phyloP scores from a whole-genome alignment of 1,140 invertebrate genomes.

The Hydropsyche tenuis region DNA sequence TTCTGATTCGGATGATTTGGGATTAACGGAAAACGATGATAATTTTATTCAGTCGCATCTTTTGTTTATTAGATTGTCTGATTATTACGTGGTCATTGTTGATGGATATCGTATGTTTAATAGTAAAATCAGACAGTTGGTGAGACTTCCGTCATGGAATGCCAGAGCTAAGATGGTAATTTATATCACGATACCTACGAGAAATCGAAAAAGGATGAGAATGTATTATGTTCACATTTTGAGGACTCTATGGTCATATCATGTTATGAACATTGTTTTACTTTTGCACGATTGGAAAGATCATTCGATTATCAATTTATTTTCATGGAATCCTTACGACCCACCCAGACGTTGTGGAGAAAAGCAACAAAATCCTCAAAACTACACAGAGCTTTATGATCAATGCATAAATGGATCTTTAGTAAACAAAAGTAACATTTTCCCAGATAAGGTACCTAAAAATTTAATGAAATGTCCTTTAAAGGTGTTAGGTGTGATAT shows the following conservation, averaged over 20 bases:
- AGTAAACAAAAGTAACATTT: slow-evolving; percentile 8
- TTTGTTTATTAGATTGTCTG: slow-evolving; percentile 41
- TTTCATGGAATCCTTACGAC: slow-evolving; percentile 48
- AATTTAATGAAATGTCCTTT: slow-evolving; percentile 46
- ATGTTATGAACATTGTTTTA: slow-evolving; percentile 44
- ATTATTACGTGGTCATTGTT: slow-evolving; percentile 45
- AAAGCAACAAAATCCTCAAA: slow-evolving; percentile 37
- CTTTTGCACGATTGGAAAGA: slow-evolving; percentile 43
- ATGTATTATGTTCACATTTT: slow-evolving; percentile 43
- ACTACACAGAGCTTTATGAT: slow-evolving; percentile 34
- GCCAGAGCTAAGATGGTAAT: slow-evolving; percentile 43
- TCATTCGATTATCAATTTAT: slow-evolving; percentile 40
- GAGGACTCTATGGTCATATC: slow-evolving; percentile 42
- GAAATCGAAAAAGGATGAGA: slow-evolving; percentile 36
- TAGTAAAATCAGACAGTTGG: slow-evolving; percentile 46
- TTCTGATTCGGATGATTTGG: slow-evolving; percentile 37
- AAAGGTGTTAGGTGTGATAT: slow-evolving; percentile 44
- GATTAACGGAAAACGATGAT: slow-evolving; percentile 31
- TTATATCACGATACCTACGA: slow-evolving; percentile 28
- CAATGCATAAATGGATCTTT: slow-evolving; percentile 37
- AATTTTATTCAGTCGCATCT: slow-evolving; percentile 46
- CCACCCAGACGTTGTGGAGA: slow-evolving; percentile 48
- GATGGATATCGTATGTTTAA: slow-evolving; percentile 46
- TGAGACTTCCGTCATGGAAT: slow-evolving; percentile 45
- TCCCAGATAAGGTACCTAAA: slow-evolving; percentile 45